Evolutionary conservation across 2,797 vertebrate genomes (phyloP), one percentile per base, ranked within the genome.

Genomic region (Peromyscus nudipes): DNA sequence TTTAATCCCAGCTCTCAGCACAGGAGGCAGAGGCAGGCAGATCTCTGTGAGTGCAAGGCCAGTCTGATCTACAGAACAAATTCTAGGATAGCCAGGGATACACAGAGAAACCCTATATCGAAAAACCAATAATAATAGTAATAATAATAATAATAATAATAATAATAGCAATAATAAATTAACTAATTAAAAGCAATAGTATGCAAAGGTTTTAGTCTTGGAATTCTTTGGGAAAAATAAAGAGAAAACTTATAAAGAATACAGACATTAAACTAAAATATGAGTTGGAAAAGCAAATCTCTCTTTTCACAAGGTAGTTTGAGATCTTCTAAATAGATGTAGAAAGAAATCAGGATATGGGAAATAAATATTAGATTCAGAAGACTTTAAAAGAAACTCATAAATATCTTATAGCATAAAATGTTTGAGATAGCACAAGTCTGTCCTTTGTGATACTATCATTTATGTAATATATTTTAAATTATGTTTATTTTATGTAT

Each of bases 251-350:
- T 75, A 79, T 2, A 46, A 55, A 86, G 27, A 69, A 85, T 1
- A 73, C 17, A 83, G 31, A 94, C n/a, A 96, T 27, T 67, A 81
- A 62, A 73, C 13, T 79, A 80, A 55, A 85, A 64, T 1, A 75
- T 27, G 0, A 1, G 31, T 1, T 62, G 4, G 11, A 23, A 60
- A 88, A 57, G 37, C 29, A 89, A 46, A 46, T 25, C 19, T 75
- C 21, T 88, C 37, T 81, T 57, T 96, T 34, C 46, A 49, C 64
- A 95, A 31, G 1, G n/a, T 3, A 43, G 0, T 81, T 77, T 80
- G 37, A 93, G 88, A 23, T 11, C 29, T 94, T 82, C n/a, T 90
- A 91, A 97, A 82, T 73, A 40, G 46, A 71, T 88, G 0, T 17
- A 90, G 34, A 90, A 79, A 67, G 31, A 86, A 77, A 77, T 87